Base-by-base conservation (phyloP, 2,888 invertebrate species). In the Drosophila barbarae region DNA sequence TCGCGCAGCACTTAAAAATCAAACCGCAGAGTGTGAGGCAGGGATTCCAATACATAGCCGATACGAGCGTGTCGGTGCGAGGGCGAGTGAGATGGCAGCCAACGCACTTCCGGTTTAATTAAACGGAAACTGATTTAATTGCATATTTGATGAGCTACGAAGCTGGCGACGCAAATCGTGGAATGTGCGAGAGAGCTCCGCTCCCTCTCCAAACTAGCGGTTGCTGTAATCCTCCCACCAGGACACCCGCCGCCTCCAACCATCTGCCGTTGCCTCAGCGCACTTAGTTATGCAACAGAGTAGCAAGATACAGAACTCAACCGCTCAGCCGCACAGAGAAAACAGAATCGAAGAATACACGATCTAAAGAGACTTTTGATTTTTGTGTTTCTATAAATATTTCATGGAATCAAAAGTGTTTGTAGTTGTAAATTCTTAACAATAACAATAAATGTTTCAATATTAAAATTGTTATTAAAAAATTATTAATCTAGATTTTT, bases 81-180 rank as follows among this genome's bases (percentile, higher is more conserved):
- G 54, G 41, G 44, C 26, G 54, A 54, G 56, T 44, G 68, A 42
- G 53, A 54, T 47, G 51, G 64, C 54, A 74, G 76, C 73, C 85
- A 85, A 85, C 85, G 83, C 76, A 85, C 85, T 84, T 81, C 81
- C 84, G 86, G 86, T 80, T 86, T 87, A 87, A 87, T 87, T 87
- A 87, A 87, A 87, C 86, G 87, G 87, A 87, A 87, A 87, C 87
- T 86, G 85, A 86, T 87, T 87, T 87, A 87, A 87, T 87, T 87
- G 87, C 87, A 87, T 87, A 87, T 87, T 87, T 87, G 87, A 87
- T 87, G 86, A 86, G 85, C 85, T 82, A 74, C 76, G 84, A 76
- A 53, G 78, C 70, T 67, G 81, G 69, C 73, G 72, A 58, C 72
- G 71, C 75, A 44, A 59, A 59, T 57, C 50, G 68, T 38, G 49